Evolutionary conservation across 2,797 vertebrate species (phyloP).

Genomic region (Notolabrus celidotus): DNA sequence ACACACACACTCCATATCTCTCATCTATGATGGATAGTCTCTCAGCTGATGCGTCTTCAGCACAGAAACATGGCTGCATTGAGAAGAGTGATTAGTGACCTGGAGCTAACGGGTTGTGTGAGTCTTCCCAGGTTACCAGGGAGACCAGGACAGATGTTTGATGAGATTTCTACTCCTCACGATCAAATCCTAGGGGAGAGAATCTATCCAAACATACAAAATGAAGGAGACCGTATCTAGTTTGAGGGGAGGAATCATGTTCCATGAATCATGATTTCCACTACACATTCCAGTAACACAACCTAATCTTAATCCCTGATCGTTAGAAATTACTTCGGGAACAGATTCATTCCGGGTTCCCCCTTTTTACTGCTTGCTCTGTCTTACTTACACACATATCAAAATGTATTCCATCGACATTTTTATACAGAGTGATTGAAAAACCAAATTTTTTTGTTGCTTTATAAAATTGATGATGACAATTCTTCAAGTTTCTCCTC

Average conservation of each 20-base stretch:
- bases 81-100: slow-evolving; percentile 50
- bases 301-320: too few species aligned
- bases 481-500: too few species aligned
- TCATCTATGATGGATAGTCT: slow-evolving; percentile 13
- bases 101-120: neutral
- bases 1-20: neutral
- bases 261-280: too few species aligned
- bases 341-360: too few species aligned
- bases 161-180: neutral
- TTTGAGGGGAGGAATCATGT: neutral
- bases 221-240: neutral
- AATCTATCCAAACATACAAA: neutral
- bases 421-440: too few species aligned
- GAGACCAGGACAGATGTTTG: slow-evolving; percentile 9
- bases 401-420: too few species aligned
- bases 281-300: too few species aligned
- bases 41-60: slow-evolving; percentile 16
- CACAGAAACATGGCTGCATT: slow-evolving; percentile 41
- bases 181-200: neutral
- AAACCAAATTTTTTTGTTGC: too few species aligned
- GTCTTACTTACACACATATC: too few species aligned
- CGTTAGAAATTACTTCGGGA: too few species aligned
- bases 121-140: slow-evolving; percentile 14
- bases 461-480: too few species aligned
- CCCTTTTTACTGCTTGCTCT: too few species aligned